phyloP scores from a whole-genome alignment of 30 jellyfish, hydroid and myxozoan species.

The Rhopilema esculentum region DNA sequence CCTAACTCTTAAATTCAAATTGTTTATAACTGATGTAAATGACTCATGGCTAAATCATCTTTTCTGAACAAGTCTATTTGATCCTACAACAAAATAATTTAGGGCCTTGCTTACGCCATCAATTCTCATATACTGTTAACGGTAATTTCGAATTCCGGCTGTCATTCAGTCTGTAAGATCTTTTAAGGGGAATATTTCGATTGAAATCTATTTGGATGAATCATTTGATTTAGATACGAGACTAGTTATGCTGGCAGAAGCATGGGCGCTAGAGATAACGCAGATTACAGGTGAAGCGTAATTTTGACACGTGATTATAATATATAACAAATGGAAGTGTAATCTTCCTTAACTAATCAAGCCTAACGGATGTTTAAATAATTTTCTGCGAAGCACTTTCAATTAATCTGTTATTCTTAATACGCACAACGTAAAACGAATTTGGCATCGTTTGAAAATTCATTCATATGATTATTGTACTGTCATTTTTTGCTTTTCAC shows the following conservation, averaged over 20 bases:
- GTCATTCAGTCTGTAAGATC: too few relatives aligned
- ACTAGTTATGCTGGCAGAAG: conserved; percentile 72
- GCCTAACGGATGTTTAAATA: background rate
- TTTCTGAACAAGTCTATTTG: too few relatives aligned
- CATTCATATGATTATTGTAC: background rate
- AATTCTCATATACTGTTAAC: too few relatives aligned
- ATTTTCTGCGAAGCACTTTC: background rate
- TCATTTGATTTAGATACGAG: conserved; percentile 72
- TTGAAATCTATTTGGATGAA: background rate
- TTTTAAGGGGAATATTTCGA: too few relatives aligned
- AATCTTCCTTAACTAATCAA: too few relatives aligned
- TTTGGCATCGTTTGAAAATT: background rate
- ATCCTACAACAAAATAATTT: too few relatives aligned
- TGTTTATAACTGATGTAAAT: too few relatives aligned
- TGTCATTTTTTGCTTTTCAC: background rate
- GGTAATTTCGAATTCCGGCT: too few relatives aligned
- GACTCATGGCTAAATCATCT: too few relatives aligned
- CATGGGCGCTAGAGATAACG: conserved; percentile 36
- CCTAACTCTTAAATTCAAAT: too few relatives aligned
- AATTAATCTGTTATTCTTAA: background rate
- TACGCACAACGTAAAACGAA: background rate
- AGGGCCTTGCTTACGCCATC: too few relatives aligned
- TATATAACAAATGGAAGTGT: too few relatives aligned
- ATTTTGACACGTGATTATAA: background rate
- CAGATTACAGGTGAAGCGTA: conserved; percentile 23